Percentiles rank a stretch among this genome's conserved stretches.
These are phyloP conservation scores for Cactoblastis cactorum DNA, from an alignment of 2,888 invertebrate species.

Conservation along the genomic window DNA sequence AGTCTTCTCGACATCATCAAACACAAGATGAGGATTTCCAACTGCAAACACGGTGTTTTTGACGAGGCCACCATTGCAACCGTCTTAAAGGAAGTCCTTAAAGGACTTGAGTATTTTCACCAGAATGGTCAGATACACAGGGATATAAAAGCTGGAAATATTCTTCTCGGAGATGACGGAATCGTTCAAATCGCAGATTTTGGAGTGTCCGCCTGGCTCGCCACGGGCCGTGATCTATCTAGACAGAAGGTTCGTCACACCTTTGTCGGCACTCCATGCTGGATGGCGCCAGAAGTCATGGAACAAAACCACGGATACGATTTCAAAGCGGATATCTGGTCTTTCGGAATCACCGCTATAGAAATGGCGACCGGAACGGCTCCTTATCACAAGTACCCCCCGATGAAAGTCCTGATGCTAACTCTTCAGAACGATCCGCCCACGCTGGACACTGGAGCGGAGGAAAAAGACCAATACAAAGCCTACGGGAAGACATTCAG, in stretches of 20 bases:
- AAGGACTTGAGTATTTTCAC: slow-evolving; percentile 98
- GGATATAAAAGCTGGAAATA: slow-evolving; percentile 83
- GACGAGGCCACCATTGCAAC: slow-evolving; percentile 99
- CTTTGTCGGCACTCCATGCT: slow-evolving; percentile 99
- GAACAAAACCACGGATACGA: slow-evolving; percentile 99
- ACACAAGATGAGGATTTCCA: slow-evolving; percentile 93
- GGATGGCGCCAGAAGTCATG: slow-evolving; percentile 99
- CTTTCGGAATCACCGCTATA: slow-evolving; percentile 97
- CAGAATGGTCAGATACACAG: slow-evolving; percentile 97
- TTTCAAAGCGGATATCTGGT: slow-evolving; percentile 94
- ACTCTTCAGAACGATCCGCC: slow-evolving; percentile 99
- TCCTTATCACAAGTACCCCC: slow-evolving; percentile 99
- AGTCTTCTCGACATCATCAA: slow-evolving; percentile 95
- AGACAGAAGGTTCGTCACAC: slow-evolving; percentile 98
- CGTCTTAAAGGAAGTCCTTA: slow-evolving; percentile 96
- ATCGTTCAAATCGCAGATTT: slow-evolving; percentile 99
- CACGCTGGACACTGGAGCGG: slow-evolving; percentile 95
- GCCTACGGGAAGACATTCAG: slow-evolving; percentile 98
- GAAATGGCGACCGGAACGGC: slow-evolving; percentile 99
- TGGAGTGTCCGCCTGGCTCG: slow-evolving; percentile 99
- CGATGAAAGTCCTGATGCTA: slow-evolving; percentile 99
- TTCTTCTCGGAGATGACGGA: slow-evolving; percentile 97
- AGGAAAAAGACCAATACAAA: slow-evolving; percentile 99
- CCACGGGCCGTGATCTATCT: slow-evolving; percentile 96
- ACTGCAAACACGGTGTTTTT: slow-evolving; percentile 97